A percentile compares a stretch with the other conserved stretches of the same genome.
Evolutionary conservation across 2,888 invertebrate genomes (phyloP).

Genomic region (Girardia tigrina): DNA sequence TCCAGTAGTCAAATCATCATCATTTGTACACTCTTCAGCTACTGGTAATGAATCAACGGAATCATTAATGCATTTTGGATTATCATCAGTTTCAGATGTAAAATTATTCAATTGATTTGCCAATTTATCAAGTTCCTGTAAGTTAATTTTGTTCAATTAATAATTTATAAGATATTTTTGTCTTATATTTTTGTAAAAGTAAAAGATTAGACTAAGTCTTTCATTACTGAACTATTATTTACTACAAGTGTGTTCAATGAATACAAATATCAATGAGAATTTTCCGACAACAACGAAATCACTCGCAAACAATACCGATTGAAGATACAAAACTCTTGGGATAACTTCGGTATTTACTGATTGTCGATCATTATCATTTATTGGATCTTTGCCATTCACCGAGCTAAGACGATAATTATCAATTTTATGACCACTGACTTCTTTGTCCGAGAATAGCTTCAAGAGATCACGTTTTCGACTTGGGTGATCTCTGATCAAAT

Average conservation of each 20-base stretch:
- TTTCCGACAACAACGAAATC: not conserved
- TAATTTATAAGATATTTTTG: not conserved
- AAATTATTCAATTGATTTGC: conserved; percentile 81
- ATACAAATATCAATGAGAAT: not conserved
- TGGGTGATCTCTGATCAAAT: not conserved
- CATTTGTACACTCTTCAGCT: not conserved
- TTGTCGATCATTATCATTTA: not conserved
- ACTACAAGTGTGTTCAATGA: not conserved
- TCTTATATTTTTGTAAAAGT: too few species aligned
- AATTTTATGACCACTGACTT: not conserved
- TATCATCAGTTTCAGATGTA: not conserved
- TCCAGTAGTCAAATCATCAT: conserved; percentile 5
- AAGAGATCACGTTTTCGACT: not conserved
- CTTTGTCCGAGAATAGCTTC: not conserved
- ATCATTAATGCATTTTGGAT: not conserved
- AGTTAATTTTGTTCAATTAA: not conserved
- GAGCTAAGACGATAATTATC: not conserved
- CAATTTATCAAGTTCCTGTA: conserved; percentile 83
- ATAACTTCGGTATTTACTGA: not conserved
- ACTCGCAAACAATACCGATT: conserved; percentile 19
- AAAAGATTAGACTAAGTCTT: not conserved
- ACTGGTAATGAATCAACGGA: not conserved
- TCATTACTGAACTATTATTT: not conserved
- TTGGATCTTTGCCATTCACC: not conserved
- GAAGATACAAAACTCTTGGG: not conserved